A percentile compares a stretch with the other conserved stretches of the same genome.
Evolutionary conservation across 2,797 vertebrate genomes (phyloP).

Genomic region (Falco concolor): DNA sequence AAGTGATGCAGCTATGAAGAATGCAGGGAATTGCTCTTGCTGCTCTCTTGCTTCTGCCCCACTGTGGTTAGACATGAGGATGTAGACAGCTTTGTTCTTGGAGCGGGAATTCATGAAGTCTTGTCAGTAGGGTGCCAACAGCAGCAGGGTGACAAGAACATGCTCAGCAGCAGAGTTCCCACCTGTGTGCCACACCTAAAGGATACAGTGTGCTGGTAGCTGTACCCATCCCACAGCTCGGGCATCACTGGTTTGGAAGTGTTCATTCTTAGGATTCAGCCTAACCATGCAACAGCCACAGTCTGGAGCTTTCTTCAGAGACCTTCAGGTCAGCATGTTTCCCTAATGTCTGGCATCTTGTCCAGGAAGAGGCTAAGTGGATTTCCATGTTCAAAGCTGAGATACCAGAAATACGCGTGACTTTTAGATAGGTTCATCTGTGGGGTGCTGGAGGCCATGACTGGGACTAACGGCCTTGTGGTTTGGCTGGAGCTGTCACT

Average conservation of each 20-base stretch:
- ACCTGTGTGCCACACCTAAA: not conserved
- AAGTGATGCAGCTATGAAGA: not conserved
- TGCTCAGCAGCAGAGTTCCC: not conserved
- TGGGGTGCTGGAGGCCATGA: not conserved
- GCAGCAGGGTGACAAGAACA: not conserved
- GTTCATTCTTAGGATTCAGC: not conserved
- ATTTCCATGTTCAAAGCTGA: not conserved
- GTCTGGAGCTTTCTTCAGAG: not conserved
- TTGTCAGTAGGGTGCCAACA: not conserved
- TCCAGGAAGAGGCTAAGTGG: not conserved
- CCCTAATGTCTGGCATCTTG: not conserved
- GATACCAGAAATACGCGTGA: not conserved
- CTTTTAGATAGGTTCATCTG: not conserved
- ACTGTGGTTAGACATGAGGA: not conserved
- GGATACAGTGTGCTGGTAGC: not conserved
- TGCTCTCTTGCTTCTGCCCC: not conserved
- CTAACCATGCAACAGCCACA: not conserved
- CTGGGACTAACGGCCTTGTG: not conserved
- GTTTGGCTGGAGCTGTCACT: slow-evolving; percentile 10
- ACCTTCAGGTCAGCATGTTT: not conserved
- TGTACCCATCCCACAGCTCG: not conserved
- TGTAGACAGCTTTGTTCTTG: not conserved
- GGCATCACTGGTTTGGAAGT: not conserved
- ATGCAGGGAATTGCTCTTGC: not conserved
- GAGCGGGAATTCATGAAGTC: not conserved